Evolutionary conservation across 1,140 invertebrate species (phyloP).

Genomic region (Diuraphis noxia): DNA sequence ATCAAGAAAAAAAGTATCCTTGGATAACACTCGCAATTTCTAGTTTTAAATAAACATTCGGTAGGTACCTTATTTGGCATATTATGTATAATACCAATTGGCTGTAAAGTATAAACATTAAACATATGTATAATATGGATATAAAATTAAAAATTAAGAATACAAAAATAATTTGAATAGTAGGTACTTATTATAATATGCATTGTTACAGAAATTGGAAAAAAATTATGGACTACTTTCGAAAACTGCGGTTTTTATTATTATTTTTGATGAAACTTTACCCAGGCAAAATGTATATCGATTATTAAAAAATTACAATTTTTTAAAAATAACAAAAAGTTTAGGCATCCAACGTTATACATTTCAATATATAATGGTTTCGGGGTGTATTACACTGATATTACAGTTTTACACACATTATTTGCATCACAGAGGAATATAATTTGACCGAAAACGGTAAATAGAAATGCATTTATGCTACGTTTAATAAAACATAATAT

Average conservation of each 20-base stretch:
- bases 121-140: too few species aligned
- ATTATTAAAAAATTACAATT: not conserved
- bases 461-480: not conserved
- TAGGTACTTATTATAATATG: too few species aligned
- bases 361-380: not conserved
- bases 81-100: too few species aligned
- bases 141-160: too few species aligned
- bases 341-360: not conserved
- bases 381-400: not conserved
- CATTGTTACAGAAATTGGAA: too few species aligned
- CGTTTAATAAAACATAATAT: not conserved
- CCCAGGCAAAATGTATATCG: not conserved
- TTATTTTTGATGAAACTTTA: not conserved
- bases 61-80: too few species aligned
- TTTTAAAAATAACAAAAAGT: not conserved
- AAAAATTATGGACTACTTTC: too few species aligned
- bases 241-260: not conserved
- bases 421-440: slow-evolving; percentile 8
- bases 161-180: too few species aligned
- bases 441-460: not conserved
- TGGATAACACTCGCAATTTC: too few species aligned
- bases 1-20: not conserved
- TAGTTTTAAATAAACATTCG: not conserved
- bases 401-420: too few species aligned
- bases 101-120: too few species aligned